These are phyloP conservation scores for Hetaerina americana DNA, from an alignment of 1,140 invertebrate species.

Conservation along the genomic window DNA sequence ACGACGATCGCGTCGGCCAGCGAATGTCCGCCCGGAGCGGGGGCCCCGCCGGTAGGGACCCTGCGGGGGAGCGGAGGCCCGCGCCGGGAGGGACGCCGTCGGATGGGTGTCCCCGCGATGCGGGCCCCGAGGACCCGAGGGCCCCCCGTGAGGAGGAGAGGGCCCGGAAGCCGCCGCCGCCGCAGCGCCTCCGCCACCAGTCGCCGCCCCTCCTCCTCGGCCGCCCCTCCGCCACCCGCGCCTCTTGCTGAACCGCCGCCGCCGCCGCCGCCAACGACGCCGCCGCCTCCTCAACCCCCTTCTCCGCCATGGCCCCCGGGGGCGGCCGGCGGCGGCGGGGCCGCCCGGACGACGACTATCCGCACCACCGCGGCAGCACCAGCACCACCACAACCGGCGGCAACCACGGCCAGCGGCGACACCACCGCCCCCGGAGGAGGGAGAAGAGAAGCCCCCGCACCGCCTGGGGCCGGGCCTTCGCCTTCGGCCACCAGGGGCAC, in stretches of 20 bases:
- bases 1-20: neutral
- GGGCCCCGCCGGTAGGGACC: neutral
- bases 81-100: neutral
- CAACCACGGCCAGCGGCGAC: no score
- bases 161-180: neutral
- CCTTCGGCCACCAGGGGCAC: neutral
- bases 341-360: no score
- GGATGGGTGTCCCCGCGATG: neutral
- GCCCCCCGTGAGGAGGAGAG: no score
- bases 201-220: neutral
- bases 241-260: neutral
- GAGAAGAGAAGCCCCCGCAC: no score
- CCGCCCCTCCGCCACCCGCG: neutral
- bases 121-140: neutral
- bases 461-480: no score
- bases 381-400: no score
- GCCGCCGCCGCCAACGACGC: no score
- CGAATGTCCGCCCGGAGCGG: neutral
- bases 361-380: no score
- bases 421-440: no score
- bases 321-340: no score
- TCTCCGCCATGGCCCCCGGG: no score
- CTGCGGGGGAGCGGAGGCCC: neutral
- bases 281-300: no score
- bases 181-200: neutral